phyloP scores from a whole-genome alignment of 2,888 invertebrate species.

The Trimorus sp. region DNA sequence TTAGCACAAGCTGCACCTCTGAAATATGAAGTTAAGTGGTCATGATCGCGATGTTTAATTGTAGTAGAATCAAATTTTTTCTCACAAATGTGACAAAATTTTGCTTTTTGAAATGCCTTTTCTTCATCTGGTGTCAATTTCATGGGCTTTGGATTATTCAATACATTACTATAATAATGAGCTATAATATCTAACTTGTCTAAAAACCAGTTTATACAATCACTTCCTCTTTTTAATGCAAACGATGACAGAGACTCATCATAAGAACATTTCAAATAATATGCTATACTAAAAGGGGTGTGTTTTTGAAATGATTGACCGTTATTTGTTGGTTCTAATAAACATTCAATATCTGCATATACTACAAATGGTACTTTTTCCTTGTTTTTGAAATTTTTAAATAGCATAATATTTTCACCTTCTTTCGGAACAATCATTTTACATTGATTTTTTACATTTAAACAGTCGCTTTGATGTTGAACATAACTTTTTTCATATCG shows the following conservation, averaged over 20 bases:
- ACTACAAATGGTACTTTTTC: constrained; percentile 3
- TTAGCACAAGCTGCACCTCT: constrained; percentile 10
- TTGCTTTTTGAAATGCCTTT: not conserved
- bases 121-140: constrained; percentile 10
- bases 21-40: constrained; percentile 6
- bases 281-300: constrained; percentile 25
- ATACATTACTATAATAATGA: not conserved
- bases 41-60: constrained; percentile 22
- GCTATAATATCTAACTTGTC: constrained; percentile 9
- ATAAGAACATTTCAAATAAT: constrained; percentile 13
- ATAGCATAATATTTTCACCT: constrained; percentile 19
- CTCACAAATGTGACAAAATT: constrained; percentile 35
- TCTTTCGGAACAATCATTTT: constrained; percentile 12
- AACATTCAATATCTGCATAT: constrained; percentile 18
- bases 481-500: constrained; percentile 7
- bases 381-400: constrained; percentile 27
- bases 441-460: constrained; percentile 5
- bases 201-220: constrained; percentile 24
- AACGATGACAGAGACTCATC: constrained; percentile 16
- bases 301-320: not conserved
- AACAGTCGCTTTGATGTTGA: constrained; percentile 3
- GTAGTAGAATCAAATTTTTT: not conserved
- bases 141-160: constrained; percentile 1
- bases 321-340: not conserved
- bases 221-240: not conserved